Conservation (phyloP, 2,797 vertebrate species). For the Podarcis lilfordi region DNA sequence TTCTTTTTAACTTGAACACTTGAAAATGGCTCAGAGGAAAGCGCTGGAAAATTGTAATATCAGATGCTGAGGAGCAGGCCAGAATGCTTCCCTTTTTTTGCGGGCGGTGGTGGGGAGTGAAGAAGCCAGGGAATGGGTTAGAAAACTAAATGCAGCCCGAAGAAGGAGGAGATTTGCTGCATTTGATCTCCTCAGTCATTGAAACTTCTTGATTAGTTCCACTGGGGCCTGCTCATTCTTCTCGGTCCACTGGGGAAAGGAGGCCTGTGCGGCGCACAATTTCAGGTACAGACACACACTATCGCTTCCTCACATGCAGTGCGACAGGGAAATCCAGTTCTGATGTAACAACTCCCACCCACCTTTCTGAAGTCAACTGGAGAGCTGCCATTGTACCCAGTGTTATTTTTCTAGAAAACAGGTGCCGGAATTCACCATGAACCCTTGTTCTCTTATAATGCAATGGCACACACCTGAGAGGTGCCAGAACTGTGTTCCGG, state of each 20-base stretch:
- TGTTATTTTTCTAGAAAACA: no score
- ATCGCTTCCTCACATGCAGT: not conserved
- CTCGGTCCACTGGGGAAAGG: not conserved
- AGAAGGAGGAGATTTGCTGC: slow-evolving; percentile 71
- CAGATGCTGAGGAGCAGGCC: slow-evolving; percentile 70
- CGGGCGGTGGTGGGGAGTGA: slow-evolving; percentile 38
- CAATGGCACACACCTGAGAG: no score
- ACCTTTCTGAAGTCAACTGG: not conserved
- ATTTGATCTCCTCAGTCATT: slow-evolving; percentile 66
- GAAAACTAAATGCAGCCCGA: slow-evolving; percentile 68
- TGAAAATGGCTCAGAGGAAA: slow-evolving; percentile 80
- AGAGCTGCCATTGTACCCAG: not conserved
- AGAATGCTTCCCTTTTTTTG: slow-evolving; percentile 69
- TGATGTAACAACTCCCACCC: not conserved
- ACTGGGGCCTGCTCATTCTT: slow-evolving; percentile 51
- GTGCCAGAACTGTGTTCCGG: no score
- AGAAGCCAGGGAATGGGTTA: slow-evolving; percentile 63
- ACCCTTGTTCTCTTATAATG: no score
- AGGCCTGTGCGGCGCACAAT: not conserved
- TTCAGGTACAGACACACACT: not conserved
- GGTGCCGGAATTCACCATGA: no score
- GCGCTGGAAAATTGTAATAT: slow-evolving; percentile 78
- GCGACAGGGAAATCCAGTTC: not conserved
- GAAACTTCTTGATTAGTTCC: slow-evolving; percentile 73
- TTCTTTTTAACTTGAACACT: slow-evolving; percentile 82